Base-by-base conservation (phyloP, 2,113 vertebrate genomes). In the Vanacampus margaritifer region DNA sequence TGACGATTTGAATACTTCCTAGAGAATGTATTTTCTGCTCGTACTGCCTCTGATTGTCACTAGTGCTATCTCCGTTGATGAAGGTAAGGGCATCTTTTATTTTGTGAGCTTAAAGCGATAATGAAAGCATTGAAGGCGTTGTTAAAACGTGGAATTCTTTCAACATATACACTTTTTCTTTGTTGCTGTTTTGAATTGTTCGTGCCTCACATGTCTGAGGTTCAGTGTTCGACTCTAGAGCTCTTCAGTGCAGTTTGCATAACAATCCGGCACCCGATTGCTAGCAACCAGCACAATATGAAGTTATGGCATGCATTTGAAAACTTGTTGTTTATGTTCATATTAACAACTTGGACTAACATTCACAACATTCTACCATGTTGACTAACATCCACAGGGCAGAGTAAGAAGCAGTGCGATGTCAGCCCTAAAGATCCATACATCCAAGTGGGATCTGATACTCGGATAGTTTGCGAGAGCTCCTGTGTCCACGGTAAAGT, bases 371-470 rank as follows among this genome's bases (percentile, higher is more conserved):
- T 71, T 60, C 21, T 65, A 1, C 17, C 13, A 23, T 36, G 10
- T 37, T 48, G 11, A 67, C 19, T 43, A n/a, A 46, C 19, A 5
- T 43, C 16, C 67, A 8, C 59, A 90, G 88, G 71, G 6, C 35
- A 35, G 19, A 32, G 19, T 2, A 43, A 21, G 7, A 72, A 45
- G 26, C 32, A 0, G 9, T 88, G 84, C 28, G 2, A 35, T 0
- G 87, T 89, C 61, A 0, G 32, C 60, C 76, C 87, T 3, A 78
- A 73, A 75, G 65, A 86, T 51, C 32, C 1, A 17, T 71, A 65
- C 72, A 64, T 89, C 3, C 71, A 82, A 65, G 60, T 3, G 46
- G 84, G 84, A 36, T 80, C 81, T 3, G 28, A 64, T 23, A 51
- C 9, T 0, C 0, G 54, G 6, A 19, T 89, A 11, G 5, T 35